Evolutionary conservation across 2,797 vertebrate genomes (phyloP).

Genomic region (Ptychadena robeensis): DNA sequence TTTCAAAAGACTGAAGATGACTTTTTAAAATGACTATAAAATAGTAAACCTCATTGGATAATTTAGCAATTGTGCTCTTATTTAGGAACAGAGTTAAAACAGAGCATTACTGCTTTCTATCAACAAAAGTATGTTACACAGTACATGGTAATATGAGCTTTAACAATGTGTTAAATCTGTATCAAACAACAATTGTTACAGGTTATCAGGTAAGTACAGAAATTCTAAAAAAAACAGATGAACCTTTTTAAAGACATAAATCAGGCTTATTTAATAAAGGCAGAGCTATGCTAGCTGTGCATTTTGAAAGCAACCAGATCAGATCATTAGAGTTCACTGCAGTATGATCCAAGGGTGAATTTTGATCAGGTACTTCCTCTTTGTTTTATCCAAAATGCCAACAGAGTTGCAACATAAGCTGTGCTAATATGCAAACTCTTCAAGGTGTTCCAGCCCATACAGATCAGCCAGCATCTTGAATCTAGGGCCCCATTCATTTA

Average conservation of each 20-base stretch:
- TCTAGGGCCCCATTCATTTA: constrained; percentile 93
- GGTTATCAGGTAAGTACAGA: too few relatives aligned
- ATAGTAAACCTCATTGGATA: too few relatives aligned
- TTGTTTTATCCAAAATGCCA: not conserved
- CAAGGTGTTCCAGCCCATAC: constrained; percentile 81
- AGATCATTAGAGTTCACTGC: not conserved
- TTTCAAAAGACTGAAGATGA: too few relatives aligned
- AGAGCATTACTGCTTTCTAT: not conserved
- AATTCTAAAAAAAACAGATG: not conserved
- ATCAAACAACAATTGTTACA: too few relatives aligned
- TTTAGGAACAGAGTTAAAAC: not conserved
- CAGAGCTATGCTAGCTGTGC: not conserved
- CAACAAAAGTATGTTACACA: not conserved
- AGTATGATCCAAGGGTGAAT: not conserved
- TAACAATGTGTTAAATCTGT: not conserved
- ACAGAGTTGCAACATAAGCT: not conserved
- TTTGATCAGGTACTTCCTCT: not conserved
- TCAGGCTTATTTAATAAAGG: not conserved
- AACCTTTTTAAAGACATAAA: not conserved
- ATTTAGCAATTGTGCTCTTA: not conserved
- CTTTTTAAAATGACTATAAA: too few relatives aligned
- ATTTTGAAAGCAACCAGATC: not conserved
- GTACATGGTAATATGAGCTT: not conserved
- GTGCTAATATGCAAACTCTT: constrained; percentile 79
- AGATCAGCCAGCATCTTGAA: constrained; percentile 94